Evolutionary conservation across 2,888 invertebrate genomes (phyloP).

Genomic region (Amphipoea oculea): DNA sequence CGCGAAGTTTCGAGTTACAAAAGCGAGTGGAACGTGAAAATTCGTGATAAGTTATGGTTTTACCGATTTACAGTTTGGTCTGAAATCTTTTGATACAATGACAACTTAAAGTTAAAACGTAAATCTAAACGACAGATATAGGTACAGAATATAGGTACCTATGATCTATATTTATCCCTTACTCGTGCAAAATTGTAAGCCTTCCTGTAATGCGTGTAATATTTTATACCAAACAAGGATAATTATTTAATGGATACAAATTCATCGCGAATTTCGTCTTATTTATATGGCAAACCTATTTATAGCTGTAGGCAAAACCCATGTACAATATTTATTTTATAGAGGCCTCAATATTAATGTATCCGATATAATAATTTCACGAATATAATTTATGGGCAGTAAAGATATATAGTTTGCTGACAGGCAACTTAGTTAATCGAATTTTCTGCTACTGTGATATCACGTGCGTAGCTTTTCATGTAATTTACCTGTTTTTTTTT

Average conservation of each 20-base stretch:
- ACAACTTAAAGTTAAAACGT: neutral
- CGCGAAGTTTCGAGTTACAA: slow-evolving; percentile 62
- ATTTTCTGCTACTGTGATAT: slow-evolving; percentile 83
- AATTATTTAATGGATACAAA: slow-evolving; percentile 29
- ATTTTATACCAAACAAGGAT: slow-evolving; percentile 18
- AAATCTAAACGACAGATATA: neutral
- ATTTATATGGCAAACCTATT: slow-evolving; percentile 50
- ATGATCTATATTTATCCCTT: neutral
- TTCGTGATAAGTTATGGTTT: slow-evolving; percentile 55
- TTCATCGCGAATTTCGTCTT: slow-evolving; percentile 32
- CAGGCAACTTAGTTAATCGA: slow-evolving; percentile 82
- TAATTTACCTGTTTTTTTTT: slow-evolving; percentile 85
- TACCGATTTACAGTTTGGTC: slow-evolving; percentile 34
- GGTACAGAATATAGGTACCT: neutral
- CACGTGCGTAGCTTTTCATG: slow-evolving; percentile 81
- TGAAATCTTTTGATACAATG: slow-evolving; percentile 34
- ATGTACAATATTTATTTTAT: slow-evolving; percentile 63
- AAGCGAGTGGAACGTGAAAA: slow-evolving; percentile 66
- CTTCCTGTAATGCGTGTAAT: neutral
- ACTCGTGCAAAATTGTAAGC: neutral
- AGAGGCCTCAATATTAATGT: slow-evolving; percentile 71
- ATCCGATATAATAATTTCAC: slow-evolving; percentile 75
- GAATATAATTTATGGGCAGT: slow-evolving; percentile 78
- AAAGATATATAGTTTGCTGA: slow-evolving; percentile 82
- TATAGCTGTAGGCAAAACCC: slow-evolving; percentile 45